A percentile compares a stretch with the other conserved stretches of the same genome.
Evolutionary conservation across 2,888 invertebrate species (phyloP).

Genomic region (Liodrosophila aerea): DNA sequence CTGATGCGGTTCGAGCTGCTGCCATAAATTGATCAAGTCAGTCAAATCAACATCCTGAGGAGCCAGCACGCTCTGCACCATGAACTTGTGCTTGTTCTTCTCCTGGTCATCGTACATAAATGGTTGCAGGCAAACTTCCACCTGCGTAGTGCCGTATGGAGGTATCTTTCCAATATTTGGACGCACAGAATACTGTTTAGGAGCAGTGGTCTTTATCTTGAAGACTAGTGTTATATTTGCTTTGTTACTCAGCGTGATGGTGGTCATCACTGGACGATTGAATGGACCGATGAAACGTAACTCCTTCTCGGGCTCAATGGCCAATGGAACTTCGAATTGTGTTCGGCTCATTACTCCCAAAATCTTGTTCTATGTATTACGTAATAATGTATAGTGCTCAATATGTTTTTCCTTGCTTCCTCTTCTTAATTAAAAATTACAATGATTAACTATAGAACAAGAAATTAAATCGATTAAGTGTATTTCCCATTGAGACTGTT

Average conservation of each 20-base stretch:
- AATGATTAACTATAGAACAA: too few relatives aligned
- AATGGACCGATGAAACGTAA: slow-evolving; percentile 96
- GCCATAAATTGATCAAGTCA: slow-evolving; percentile 86
- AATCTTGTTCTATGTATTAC: too few relatives aligned
- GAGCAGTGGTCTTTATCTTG: slow-evolving; percentile 99
- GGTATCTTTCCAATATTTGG: slow-evolving; percentile 96
- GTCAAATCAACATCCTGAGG: slow-evolving; percentile 89
- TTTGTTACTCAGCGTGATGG: slow-evolving; percentile 95
- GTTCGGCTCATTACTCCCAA: slow-evolving; percentile 43
- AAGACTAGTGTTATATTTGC: slow-evolving; percentile 93
- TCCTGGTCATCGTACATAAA: slow-evolving; percentile 96
- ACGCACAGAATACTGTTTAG: slow-evolving; percentile 99
- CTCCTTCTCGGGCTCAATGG: slow-evolving; percentile 94
- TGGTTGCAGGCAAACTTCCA: slow-evolving; percentile 98
- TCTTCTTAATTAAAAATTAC: too few relatives aligned
- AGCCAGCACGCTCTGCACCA: slow-evolving; percentile 97
- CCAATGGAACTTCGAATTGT: slow-evolving; percentile 88
- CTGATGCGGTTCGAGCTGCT: slow-evolving; percentile 91
- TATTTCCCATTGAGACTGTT: too few relatives aligned
- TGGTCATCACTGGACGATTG: slow-evolving; percentile 91
- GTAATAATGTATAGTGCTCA: too few relatives aligned
- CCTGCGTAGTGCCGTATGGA: slow-evolving; percentile 89
- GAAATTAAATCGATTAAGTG: too few relatives aligned
- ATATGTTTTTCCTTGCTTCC: too few relatives aligned
- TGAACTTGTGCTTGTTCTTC: slow-evolving; percentile 99